These are phyloP conservation scores for Spisula solida DNA, from an alignment of 2,888 invertebrate genomes.

Conservation along the genomic window DNA sequence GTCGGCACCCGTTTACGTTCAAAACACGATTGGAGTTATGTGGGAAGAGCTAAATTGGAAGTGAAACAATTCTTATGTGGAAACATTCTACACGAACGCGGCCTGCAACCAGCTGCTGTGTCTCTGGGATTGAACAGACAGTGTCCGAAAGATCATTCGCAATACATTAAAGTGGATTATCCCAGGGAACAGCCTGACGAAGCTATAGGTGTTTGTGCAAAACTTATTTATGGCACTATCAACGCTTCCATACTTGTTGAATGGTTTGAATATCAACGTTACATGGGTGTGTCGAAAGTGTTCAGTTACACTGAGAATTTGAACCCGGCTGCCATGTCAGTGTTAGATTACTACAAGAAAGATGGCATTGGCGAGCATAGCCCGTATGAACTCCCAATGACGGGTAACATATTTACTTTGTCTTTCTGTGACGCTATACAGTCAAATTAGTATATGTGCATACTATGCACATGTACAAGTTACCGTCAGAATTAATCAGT, in stretches of 20 bases:
- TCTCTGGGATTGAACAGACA: constrained; percentile 32
- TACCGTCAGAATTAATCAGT: too few relatives aligned
- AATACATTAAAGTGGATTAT: constrained; percentile 34
- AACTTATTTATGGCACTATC: constrained; percentile 44
- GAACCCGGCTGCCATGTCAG: constrained; percentile 42
- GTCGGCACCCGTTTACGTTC: not conserved
- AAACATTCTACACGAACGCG: constrained; percentile 11
- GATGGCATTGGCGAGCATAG: constrained; percentile 29
- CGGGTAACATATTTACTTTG: not conserved
- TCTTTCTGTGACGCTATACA: too few relatives aligned
- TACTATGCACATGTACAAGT: too few relatives aligned
- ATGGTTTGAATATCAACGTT: constrained; percentile 55
- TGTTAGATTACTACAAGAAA: constrained; percentile 42
- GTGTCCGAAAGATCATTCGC: constrained; percentile 40
- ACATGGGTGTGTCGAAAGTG: constrained; percentile 44
- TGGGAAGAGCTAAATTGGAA: constrained; percentile 38
- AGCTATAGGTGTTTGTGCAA: constrained; percentile 47
- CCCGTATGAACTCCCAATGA: constrained; percentile 28
- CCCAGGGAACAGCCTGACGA: constrained; percentile 11
- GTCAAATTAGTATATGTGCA: too few relatives aligned
- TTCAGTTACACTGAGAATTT: constrained; percentile 44
- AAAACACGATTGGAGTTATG: constrained; percentile 40
- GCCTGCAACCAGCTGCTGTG: constrained; percentile 28
- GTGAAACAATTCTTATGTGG: constrained; percentile 51
- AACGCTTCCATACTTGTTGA: constrained; percentile 39